Evolutionary conservation across 2,888 invertebrate species (phyloP).

Genomic region (Mimas tiliae): DNA sequence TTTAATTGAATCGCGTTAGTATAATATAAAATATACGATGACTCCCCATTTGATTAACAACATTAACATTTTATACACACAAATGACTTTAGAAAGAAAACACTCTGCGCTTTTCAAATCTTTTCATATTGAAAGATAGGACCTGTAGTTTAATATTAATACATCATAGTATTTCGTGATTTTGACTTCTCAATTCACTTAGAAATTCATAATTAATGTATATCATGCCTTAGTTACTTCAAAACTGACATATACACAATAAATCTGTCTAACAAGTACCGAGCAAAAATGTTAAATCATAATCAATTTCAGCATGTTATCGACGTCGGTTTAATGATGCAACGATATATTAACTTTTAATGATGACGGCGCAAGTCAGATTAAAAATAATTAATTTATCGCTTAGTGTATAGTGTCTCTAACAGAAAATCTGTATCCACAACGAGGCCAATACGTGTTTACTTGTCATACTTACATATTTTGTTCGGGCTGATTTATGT

Average conservation of each 20-base stretch:
- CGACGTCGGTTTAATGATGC: conserved; percentile 14
- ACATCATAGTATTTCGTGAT: neutral
- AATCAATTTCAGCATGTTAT: conserved; percentile 23
- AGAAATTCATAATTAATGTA: conserved; percentile 6
- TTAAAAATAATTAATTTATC: conserved; percentile 22
- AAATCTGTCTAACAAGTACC: conserved; percentile 14
- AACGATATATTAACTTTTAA: conserved; percentile 22
- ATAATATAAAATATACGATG: too few relatives aligned
- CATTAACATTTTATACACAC: too few relatives aligned
- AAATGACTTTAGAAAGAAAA: too few relatives aligned
- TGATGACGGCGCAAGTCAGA: conserved; percentile 23
- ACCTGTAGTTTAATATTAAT: too few relatives aligned
- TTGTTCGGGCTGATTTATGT: conserved; percentile 36
- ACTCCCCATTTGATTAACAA: too few relatives aligned
- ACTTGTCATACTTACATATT: conserved; percentile 37
- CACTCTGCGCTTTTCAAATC: too few relatives aligned
- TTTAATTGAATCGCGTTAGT: too few relatives aligned
- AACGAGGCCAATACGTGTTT: conserved; percentile 44
- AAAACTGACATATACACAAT: neutral
- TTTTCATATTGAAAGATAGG: too few relatives aligned
- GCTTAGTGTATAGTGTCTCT: neutral
- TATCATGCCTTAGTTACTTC: neutral
- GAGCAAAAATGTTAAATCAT: conserved; percentile 23
- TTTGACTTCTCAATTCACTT: conserved; percentile 3
- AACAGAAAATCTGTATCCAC: conserved; percentile 45